Evolutionary conservation across 2,888 invertebrate genomes (phyloP).

Genomic region (Zhengitettix transpicula): DNA sequence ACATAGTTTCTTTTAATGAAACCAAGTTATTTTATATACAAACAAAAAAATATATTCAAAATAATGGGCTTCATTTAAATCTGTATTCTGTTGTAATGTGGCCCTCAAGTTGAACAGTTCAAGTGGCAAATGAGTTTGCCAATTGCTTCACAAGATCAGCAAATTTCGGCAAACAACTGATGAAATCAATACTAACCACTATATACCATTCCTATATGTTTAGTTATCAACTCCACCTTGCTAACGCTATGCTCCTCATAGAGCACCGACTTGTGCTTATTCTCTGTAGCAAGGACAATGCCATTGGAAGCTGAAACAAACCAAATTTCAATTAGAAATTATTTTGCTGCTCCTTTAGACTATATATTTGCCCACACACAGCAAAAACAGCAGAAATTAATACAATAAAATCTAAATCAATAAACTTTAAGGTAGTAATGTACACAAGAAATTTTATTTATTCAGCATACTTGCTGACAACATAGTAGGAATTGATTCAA

Average conservation of each 20-base stretch:
- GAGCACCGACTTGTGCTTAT: conserved; percentile 91
- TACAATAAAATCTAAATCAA: neutral
- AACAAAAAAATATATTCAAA: too few relatives aligned
- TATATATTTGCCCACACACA: neutral
- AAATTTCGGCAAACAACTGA: too few relatives aligned
- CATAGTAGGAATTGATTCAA: too few relatives aligned
- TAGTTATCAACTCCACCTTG: conserved; percentile 91
- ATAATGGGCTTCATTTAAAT: too few relatives aligned
- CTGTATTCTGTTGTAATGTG: too few relatives aligned
- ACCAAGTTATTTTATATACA: too few relatives aligned
- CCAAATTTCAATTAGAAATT: neutral
- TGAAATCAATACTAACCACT: conserved; percentile 36
- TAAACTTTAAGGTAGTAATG: neutral
- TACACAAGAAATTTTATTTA: neutral
- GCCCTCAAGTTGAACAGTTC: too few relatives aligned
- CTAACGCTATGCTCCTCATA: conserved; percentile 94
- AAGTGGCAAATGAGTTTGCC: too few relatives aligned
- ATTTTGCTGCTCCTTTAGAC: too few relatives aligned
- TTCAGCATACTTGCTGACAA: neutral
- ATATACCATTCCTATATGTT: conserved; percentile 95
- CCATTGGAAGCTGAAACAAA: conserved; percentile 73
- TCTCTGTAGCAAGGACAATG: conserved; percentile 95
- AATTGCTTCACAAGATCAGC: too few relatives aligned
- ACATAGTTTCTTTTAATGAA: too few relatives aligned
- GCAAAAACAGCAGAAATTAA: neutral